Percentiles rank a stretch among this genome's conserved stretches.
phyloP scores from a whole-genome alignment of 2,113 vertebrate species.

The Syngnathus floridae region DNA sequence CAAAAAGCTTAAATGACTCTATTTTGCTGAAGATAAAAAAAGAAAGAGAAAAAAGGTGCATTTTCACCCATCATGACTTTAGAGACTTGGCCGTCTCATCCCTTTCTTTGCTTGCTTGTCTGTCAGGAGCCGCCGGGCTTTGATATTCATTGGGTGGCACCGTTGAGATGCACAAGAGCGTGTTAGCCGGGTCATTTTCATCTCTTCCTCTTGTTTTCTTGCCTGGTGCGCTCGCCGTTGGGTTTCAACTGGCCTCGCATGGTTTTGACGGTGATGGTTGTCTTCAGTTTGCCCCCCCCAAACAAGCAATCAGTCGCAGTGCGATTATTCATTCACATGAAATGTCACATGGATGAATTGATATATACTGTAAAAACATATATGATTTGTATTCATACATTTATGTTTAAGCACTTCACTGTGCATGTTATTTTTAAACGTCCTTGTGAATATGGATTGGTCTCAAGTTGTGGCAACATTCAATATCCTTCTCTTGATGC shows the following conservation, averaged over 20 bases:
- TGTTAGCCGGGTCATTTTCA: slow-evolving; percentile 41
- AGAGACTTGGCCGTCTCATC: slow-evolving; percentile 16
- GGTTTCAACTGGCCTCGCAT: background rate
- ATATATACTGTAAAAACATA: no score
- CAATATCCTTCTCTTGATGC: background rate
- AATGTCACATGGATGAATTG: no score
- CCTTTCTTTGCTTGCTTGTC: slow-evolving; percentile 37
- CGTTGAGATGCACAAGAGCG: slow-evolving; percentile 53
- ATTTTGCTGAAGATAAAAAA: background rate
- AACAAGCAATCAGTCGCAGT: no score
- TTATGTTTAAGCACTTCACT: no score
- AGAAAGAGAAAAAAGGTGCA: slow-evolving; percentile 41
- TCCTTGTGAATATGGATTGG: background rate
- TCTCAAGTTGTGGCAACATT: background rate
- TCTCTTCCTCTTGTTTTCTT: slow-evolving; percentile 17
- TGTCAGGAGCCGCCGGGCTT: slow-evolving; percentile 42
- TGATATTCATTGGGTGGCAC: slow-evolving; percentile 53
- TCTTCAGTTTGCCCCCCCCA: background rate
- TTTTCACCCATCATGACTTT: slow-evolving; percentile 50
- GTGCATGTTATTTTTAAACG: no score
- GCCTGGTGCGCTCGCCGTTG: slow-evolving; percentile 1
- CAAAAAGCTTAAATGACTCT: no score
- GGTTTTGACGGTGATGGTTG: background rate
- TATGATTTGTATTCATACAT: no score
- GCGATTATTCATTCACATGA: no score